A percentile compares a stretch with the other conserved stretches of the same genome.
Evolutionary conservation across 1,140 invertebrate species (phyloP).

Genomic region (Drosophila kurseongensis): DNA sequence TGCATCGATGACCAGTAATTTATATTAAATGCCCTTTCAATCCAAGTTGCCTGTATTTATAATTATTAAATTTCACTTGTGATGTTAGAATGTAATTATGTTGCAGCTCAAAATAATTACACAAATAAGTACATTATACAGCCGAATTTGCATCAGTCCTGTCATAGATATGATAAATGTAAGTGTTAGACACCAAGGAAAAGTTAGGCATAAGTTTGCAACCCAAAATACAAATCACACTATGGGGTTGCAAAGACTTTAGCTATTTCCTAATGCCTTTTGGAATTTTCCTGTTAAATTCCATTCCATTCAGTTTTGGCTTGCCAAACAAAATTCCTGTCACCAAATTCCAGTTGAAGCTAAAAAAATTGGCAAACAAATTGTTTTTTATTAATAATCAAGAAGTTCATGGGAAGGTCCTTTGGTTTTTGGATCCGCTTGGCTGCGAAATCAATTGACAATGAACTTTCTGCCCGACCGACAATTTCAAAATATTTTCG

Average conservation of each 20-base stretch:
- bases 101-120: neutral
- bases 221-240: neutral
- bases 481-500: conserved; percentile 58
- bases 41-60: conserved; percentile 16
- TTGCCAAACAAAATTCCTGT: conserved; percentile 22
- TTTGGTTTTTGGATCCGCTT: conserved; percentile 17
- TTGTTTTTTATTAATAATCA: conserved; percentile 37
- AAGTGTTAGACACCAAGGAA: neutral
- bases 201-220: neutral
- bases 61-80: conserved; percentile 11
- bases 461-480: conserved; percentile 65
- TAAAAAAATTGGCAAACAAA: conserved; percentile 24
- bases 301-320: conserved; percentile 9
- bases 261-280: neutral
- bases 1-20: conserved; percentile 40
- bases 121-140: neutral
- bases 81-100: conserved; percentile 7
- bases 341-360: conserved; percentile 22
- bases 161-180: neutral
- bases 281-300: conserved; percentile 11
- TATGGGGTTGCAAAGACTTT: neutral
- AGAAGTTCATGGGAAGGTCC: conserved; percentile 17
- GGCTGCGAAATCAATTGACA: conserved; percentile 71
- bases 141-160: neutral
- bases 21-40: conserved; percentile 32